These are phyloP conservation scores for Sebastes miniatus DNA, from an alignment of 2,797 vertebrate genomes.

Conservation along the genomic window DNA sequence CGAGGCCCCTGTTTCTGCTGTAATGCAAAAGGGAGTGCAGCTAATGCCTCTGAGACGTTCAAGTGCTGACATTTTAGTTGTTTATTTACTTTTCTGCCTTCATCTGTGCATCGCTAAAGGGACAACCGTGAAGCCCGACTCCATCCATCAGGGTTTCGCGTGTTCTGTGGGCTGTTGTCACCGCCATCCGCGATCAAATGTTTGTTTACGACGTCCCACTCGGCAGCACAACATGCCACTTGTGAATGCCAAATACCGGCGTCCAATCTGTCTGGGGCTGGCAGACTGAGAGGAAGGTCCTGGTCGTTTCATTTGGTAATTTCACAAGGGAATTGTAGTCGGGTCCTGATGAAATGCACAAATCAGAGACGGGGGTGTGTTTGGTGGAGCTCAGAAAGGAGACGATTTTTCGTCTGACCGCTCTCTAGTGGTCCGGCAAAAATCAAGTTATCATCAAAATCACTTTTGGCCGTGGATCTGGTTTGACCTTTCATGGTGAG, in stretches of 20 bases:
- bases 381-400: not conserved
- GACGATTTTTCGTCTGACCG: not conserved
- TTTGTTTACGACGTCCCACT: constrained; percentile 50
- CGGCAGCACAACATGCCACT: constrained; percentile 18
- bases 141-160: constrained; percentile 61
- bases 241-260: constrained; percentile 21
- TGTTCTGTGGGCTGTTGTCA: constrained; percentile 23
- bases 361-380: not conserved
- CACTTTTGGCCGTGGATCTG: not conserved
- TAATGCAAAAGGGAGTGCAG: constrained; percentile 65
- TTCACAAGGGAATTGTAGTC: constrained; percentile 15
- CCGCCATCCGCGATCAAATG: constrained; percentile 42
- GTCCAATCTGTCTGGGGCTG: constrained; percentile 49
- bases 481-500: constrained; percentile 7
- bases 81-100: constrained; percentile 74
- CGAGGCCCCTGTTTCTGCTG: constrained; percentile 57
- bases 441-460: not conserved
- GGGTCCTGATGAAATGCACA: not conserved
- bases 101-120: constrained; percentile 61
- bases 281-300: constrained; percentile 3
- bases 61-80: constrained; percentile 79
- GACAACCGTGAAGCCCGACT: constrained; percentile 37
- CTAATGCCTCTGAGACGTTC: constrained; percentile 66
- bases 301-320: constrained; percentile 34
- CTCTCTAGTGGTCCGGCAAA: not conserved